Evolutionary conservation across 2,797 vertebrate species (phyloP), one percentile per base, ranked within the genome.

Genomic region (Oryzias sinensis): DNA sequence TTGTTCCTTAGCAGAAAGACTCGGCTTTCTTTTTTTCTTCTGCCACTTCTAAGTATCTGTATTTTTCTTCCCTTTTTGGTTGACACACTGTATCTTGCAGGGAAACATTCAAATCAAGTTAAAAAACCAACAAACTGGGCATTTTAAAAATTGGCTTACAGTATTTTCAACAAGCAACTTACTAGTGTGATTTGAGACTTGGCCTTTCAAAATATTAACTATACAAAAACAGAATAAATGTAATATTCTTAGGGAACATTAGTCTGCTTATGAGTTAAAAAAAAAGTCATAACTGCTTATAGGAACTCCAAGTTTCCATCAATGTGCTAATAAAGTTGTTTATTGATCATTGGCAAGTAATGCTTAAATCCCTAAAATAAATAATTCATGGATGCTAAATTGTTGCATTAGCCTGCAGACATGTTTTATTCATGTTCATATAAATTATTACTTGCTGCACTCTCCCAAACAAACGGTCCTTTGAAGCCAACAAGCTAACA

Each of bases 381-480:
- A 47, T 47, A 24, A 47, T 47, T 47, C 45, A 47, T 47, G 45
- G n/a, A 24, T 24, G 45, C 45, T 47, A 47, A 47, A 47, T 47
- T 47, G 45, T 47, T 47, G 45, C 45, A 47, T 47, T 47, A 47
- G 45, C 45, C 45, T 14, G 22, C 20, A 47, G 13, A 20, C 45
- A 47, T 47, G 45, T 47, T 47, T 47, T 47, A 47, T 47, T 47
- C 45, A 47, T 47, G 45, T 47, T 47, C 45, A 47, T 47, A 47
- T 47, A 47, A 47, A 47, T 47, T 22, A 47, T 47, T 47, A 47
- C 18, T 47, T 47, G 18, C 18, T 47, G 22, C 45, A 47, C 20
- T 47, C 18, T 22, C 18, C 45, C 13, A 47, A 47, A 20, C 33
- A 37, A 47, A 22, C 20, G 14, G 45, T 47, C 45, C 20, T 47